Evolutionary conservation across 2,888 invertebrate species (phyloP), one percentile per base, ranked within the genome.

Genomic region (Asteroscopus sphinx): DNA sequence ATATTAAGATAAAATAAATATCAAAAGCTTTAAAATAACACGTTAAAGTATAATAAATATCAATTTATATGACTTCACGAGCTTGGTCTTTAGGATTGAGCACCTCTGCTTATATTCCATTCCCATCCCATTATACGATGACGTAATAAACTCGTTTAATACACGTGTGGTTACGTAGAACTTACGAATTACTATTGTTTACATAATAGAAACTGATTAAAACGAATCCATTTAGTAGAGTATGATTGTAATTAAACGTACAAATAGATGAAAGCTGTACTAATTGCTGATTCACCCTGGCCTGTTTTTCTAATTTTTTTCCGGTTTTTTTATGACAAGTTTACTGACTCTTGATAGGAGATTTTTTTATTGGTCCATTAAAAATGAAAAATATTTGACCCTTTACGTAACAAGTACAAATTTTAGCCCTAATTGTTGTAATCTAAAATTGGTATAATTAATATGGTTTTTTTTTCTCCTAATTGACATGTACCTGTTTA

Each of bases 1-100:
- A 44, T 44, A 39, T 15, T 46, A 26, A 32, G 56, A 68, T 68
- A 62, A 39, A 21, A 35, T 62, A 37, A 64, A 67, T 30, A 53
- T n/a, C 36, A 42, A 35, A 42, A 48, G 33, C 33, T 47, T 46
- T 68, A 45, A 68, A 66, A 56, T 57, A 32, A 44, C 52, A 40
- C 35, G 11, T 63, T 25, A 13, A 25, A 13, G 30, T 46, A 30
- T 42, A 47, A 51, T 63, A 68, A 57, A 51, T 42, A 44, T 28
- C 9, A 49, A 46, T 62, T 56, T 63, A 63, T 49, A 12, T 51
- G 65, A 63, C 44, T 46, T n/a, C 30, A 36, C 54, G 44, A 16
- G 32, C 36, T 45, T 49, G 13, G 32, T 37, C 28, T 45, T 56
- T 37, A 30, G 25, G 17, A 15, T 47, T 25, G n/a, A 39, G 17